phyloP scores from a whole-genome alignment of 2,797 vertebrate species.

The Phalloptychus januarius region DNA sequence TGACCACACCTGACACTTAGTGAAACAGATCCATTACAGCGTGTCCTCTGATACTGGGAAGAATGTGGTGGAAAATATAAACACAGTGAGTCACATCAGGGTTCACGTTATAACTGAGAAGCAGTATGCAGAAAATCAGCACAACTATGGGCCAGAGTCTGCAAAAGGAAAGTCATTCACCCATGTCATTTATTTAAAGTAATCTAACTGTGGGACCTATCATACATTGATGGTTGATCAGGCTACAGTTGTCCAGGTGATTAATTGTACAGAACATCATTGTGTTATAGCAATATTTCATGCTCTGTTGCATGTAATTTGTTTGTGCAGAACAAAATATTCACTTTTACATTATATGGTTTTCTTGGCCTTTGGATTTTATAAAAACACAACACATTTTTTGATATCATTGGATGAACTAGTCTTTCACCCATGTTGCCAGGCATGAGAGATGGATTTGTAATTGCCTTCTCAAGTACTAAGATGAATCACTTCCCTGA shows the following conservation, averaged over 20 bases:
- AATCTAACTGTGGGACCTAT: constrained; percentile 38
- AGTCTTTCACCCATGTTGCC: constrained; percentile 9
- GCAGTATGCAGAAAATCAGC: constrained; percentile 33
- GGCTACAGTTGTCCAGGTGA: constrained; percentile 48
- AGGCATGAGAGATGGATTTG: constrained; percentile 38
- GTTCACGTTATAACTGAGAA: constrained; percentile 42
- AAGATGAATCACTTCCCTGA: constrained; percentile 54
- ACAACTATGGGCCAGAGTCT: constrained; percentile 44
- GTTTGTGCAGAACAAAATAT: neutral
- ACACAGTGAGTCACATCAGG: constrained; percentile 64
- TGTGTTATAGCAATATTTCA: constrained; percentile 22
- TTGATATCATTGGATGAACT: constrained; percentile 4
- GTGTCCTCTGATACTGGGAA: constrained; percentile 17
- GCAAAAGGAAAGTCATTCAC: constrained; percentile 52
- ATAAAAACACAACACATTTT: neutral
- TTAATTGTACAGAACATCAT: constrained; percentile 35
- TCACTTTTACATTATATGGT: neutral
- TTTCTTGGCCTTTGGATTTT: neutral
- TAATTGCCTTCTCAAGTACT: constrained; percentile 45
- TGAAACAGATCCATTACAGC: constrained; percentile 25
- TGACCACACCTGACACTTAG: constrained; percentile 48
- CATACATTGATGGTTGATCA: constrained; percentile 26
- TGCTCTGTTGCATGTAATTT: neutral
- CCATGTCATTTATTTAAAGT: constrained; percentile 33
- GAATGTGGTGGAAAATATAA: constrained; percentile 67